Conservation (phyloP, 2,888 invertebrate species). For the Ennomos quercinarius region DNA sequence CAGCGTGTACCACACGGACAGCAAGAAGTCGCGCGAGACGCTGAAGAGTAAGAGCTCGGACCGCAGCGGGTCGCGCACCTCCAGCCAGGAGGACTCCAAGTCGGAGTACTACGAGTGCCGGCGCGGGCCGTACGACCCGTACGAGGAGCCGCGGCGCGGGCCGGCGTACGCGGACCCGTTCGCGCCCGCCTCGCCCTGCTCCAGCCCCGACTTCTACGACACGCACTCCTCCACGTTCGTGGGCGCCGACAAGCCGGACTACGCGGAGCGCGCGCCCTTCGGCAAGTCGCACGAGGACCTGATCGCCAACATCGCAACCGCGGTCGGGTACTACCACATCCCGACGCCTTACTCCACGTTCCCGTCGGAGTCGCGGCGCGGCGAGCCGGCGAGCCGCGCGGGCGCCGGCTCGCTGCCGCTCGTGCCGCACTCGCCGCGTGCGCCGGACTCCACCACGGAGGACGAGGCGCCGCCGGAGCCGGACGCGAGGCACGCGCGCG, state of each 20-base stretch:
- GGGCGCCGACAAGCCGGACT: constrained; percentile 75
- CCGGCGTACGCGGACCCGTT: constrained; percentile 75
- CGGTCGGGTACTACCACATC: constrained; percentile 83
- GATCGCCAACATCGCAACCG: constrained; percentile 79
- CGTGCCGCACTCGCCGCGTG: constrained; percentile 69
- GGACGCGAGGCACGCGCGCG: constrained; percentile 75
- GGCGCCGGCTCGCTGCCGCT: constrained; percentile 48
- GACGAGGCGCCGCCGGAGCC: constrained; percentile 79
- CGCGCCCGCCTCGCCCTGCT: constrained; percentile 85
- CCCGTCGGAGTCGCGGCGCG: constrained; percentile 85
- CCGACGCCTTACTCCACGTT: constrained; percentile 87
- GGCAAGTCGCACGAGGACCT: constrained; percentile 87
- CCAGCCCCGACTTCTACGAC: constrained; percentile 88
- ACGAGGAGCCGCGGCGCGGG: constrained; percentile 69
- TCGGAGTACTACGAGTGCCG: constrained; percentile 90
- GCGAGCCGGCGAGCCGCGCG: constrained; percentile 85
- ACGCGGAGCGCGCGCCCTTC: constrained; percentile 80
- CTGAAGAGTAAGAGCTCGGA: constrained; percentile 87
- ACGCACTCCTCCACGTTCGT: constrained; percentile 77
- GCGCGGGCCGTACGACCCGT: constrained; percentile 76
- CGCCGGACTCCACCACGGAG: constrained; percentile 43
- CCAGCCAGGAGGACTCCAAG: constrained; percentile 90
- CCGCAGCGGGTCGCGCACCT: constrained; percentile 87
- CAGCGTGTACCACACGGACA: constrained; percentile 87
- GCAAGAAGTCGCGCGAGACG: constrained; percentile 87